A percentile compares a stretch with the other conserved stretches of the same genome.
These are phyloP conservation scores for Tachypleus tridentatus DNA, from an alignment of 1,140 invertebrate species.

Conservation along the genomic window DNA sequence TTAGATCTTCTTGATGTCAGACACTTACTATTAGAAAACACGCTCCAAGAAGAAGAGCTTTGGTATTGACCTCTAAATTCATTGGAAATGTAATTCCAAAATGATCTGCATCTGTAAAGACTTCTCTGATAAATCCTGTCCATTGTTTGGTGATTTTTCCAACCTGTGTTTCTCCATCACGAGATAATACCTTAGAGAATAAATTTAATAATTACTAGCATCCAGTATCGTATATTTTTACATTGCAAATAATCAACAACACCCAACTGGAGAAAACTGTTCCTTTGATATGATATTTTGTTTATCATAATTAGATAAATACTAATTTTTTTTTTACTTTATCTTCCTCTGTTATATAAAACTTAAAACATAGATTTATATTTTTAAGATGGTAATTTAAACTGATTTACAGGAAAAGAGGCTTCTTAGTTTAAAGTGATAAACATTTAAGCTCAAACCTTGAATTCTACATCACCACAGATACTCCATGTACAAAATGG, in stretches of 20 bases:
- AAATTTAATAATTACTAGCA: neutral
- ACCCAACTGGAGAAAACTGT: neutral
- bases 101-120: conserved; percentile 60
- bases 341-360: no score
- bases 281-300: neutral
- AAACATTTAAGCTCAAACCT: conserved; percentile 27
- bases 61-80: conserved; percentile 66
- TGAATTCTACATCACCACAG: conserved; percentile 64
- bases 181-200: conserved; percentile 33
- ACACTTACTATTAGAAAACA: conserved; percentile 32
- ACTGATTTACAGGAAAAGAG: neutral
- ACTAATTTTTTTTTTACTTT: no score
- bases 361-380: no score
- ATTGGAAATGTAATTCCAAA: conserved; percentile 67
- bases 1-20: no score
- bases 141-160: conserved; percentile 67
- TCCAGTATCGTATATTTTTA: neutral
- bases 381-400: no score
- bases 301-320: neutral
- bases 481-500: conserved; percentile 65
- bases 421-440: neutral
- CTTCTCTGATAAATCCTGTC: conserved; percentile 52
- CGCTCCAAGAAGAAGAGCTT: conserved; percentile 62
- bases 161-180: conserved; percentile 34
- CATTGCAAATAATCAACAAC: neutral